A percentile compares a stretch with the other conserved stretches of the same genome.
phyloP scores from a whole-genome alignment of 2,797 vertebrate genomes.

The Alcedo atthis region DNA sequence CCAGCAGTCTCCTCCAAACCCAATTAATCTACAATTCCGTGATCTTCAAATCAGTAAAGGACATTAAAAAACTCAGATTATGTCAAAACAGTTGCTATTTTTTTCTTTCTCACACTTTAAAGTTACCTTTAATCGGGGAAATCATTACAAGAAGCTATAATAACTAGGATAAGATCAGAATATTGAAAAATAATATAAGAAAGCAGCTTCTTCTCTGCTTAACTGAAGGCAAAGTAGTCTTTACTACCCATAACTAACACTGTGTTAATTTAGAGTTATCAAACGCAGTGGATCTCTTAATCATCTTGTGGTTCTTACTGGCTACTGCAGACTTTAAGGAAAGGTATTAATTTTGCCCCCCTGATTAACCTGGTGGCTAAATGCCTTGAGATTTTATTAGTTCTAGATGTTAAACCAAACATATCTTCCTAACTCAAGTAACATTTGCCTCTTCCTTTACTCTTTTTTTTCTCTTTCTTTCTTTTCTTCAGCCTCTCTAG shows the following conservation, averaged over 20 bases:
- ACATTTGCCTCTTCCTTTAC: neutral
- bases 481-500: neutral
- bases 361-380: neutral
- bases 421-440: neutral
- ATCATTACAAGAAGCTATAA: neutral
- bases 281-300: neutral
- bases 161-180: neutral
- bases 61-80: neutral
- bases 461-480: neutral
- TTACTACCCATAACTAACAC: neutral
- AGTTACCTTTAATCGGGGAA: neutral
- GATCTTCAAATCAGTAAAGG: neutral
- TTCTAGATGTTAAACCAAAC: neutral
- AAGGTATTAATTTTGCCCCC: neutral
- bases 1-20: neutral
- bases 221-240: neutral
- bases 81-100: neutral
- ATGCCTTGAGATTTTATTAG: neutral
- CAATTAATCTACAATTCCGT: neutral
- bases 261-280: neutral
- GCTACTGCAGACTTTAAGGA: neutral
- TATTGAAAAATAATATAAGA: neutral
- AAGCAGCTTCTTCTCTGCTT: neutral
- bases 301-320: neutral
- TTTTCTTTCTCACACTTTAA: neutral